A percentile compares a stretch with the other conserved stretches of the same genome.
phyloP scores from a whole-genome alignment of 2,888 invertebrate species.

The Linyphia triangularis region DNA sequence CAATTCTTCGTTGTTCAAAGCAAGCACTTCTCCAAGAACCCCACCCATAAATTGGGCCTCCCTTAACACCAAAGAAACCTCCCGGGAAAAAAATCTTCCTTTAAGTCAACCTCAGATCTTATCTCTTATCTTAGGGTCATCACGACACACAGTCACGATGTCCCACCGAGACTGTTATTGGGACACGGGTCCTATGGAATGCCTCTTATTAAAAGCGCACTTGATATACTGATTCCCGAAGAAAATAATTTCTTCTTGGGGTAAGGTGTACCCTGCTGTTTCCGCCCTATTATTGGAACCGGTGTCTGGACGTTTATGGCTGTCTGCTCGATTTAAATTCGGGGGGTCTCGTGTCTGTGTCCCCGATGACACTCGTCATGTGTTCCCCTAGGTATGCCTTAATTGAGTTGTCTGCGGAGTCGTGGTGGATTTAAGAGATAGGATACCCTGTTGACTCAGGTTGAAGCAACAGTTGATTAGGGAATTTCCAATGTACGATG shows the following conservation, averaged over 20 bases:
- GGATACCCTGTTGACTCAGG: not conserved
- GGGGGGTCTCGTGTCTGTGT: not conserved
- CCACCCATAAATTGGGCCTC: slow-evolving; percentile 12
- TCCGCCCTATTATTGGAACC: slow-evolving; percentile 48
- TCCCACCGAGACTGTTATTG: slow-evolving; percentile 48
- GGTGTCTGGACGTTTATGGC: slow-evolving; percentile 56
- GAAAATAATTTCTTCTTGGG: slow-evolving; percentile 40
- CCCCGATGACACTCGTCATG: slow-evolving; percentile 26
- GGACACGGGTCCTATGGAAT: slow-evolving; percentile 10
- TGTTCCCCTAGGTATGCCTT: slow-evolving; percentile 7
- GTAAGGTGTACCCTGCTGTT: slow-evolving; percentile 27
- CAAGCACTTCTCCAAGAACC: no score
- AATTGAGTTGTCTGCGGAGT: slow-evolving; percentile 58
- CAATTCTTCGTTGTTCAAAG: no score
- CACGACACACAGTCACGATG: not conserved
- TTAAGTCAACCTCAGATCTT: slow-evolving; percentile 26
- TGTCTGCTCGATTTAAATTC: slow-evolving; percentile 41
- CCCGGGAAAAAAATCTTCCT: slow-evolving; percentile 10
- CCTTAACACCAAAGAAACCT: not conserved
- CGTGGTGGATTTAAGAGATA: not conserved
- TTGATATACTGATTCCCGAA: slow-evolving; percentile 40
- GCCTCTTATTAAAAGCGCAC: slow-evolving; percentile 40
- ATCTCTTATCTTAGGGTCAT: slow-evolving; percentile 71
- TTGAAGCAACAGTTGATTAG: not conserved
- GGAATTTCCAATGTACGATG: not conserved